phyloP scores from a whole-genome alignment of 2,797 vertebrate genomes.

The Molossus molossus region DNA sequence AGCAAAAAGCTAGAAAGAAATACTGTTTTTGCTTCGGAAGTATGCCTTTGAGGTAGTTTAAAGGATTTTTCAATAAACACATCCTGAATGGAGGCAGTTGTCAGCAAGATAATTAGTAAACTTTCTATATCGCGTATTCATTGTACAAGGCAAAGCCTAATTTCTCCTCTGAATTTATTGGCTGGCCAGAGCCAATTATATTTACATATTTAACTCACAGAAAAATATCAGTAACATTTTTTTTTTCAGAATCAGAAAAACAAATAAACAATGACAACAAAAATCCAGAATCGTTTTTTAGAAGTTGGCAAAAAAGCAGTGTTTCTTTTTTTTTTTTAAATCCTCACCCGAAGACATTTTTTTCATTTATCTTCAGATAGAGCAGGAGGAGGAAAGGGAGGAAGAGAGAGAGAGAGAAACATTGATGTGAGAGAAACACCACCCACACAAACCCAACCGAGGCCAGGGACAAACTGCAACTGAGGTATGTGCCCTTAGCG shows the following conservation, averaged over 20 bases:
- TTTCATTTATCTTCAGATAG: too few species aligned
- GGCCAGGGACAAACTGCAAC: too few species aligned
- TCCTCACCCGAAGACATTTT: too few species aligned
- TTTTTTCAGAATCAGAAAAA: constrained; percentile 26
- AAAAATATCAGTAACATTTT: constrained; percentile 19
- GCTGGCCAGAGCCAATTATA: neutral
- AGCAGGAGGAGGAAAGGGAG: too few species aligned
- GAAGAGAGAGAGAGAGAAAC: too few species aligned
- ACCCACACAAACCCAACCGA: too few species aligned
- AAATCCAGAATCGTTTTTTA: constrained; percentile 26
- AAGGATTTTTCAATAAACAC: constrained; percentile 42
- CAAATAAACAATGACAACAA: constrained; percentile 13
- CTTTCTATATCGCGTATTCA: constrained; percentile 2
- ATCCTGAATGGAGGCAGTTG: neutral
- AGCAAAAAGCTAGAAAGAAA: constrained; percentile 12
- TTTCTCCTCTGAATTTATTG: neutral
- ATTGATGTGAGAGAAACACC: too few species aligned
- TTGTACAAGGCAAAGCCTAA: constrained; percentile 2
- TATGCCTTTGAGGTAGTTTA: neutral
- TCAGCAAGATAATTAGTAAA: constrained; percentile 58
- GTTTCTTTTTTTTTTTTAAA: neutral
- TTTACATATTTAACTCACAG: constrained; percentile 58
- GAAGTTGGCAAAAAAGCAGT: neutral
- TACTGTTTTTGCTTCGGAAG: constrained; percentile 47
- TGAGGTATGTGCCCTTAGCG: too few species aligned